phyloP scores from a whole-genome alignment of 1,140 invertebrate genomes.

The Brachionus asplanchnoidis region DNA sequence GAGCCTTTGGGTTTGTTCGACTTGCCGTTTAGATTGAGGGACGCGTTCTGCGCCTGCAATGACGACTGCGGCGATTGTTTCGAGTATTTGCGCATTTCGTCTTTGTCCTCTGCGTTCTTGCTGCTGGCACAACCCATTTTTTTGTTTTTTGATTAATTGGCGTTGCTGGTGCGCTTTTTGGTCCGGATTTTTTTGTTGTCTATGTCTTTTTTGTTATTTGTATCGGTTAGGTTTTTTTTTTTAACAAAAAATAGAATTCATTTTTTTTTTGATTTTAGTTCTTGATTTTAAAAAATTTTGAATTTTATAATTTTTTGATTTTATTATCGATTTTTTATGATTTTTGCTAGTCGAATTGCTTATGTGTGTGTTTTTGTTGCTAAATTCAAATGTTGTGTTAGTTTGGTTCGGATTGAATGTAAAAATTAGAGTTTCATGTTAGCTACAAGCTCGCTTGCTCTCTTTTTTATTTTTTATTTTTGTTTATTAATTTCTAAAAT shows the following conservation, averaged over 20 bases:
- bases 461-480: neutral
- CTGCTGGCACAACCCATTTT: constrained; percentile 41
- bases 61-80: constrained; percentile 27
- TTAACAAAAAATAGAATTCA: constrained; percentile 24
- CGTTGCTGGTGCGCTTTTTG: too few species aligned
- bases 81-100: constrained; percentile 31
- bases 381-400: constrained; percentile 14
- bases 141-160: neutral
- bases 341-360: neutral
- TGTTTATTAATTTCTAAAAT: neutral
- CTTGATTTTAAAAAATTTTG: neutral
- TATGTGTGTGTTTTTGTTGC: neutral
- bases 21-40: neutral
- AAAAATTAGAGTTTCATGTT: constrained; percentile 4
- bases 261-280: neutral
- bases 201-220: neutral
- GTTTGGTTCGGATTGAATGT: neutral
- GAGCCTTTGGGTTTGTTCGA: neutral
- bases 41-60: constrained; percentile 3
- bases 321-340: neutral
- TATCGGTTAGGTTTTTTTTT: neutral
- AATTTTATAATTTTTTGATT: neutral
- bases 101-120: constrained; percentile 33
- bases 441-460: neutral
- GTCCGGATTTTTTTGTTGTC: neutral